Conservation (phyloP, 1,140 invertebrate species). For the Neuroterus valhalla region DNA sequence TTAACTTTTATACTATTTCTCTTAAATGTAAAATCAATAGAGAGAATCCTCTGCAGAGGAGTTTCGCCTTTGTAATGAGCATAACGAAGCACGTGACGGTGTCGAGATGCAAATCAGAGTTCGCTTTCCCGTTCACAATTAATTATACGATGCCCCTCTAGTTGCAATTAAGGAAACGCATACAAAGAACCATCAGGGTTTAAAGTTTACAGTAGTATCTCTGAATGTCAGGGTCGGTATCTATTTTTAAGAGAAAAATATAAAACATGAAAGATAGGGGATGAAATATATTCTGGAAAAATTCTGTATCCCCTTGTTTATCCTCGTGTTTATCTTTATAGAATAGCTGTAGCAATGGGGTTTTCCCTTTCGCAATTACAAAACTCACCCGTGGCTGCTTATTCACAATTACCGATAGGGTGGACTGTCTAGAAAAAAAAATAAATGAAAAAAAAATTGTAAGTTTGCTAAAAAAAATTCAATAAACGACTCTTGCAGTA, state of each 20-base stretch:
- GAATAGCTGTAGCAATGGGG: conserved; percentile 38
- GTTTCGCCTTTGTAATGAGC: not conserved
- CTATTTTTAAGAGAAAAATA: conserved; percentile 44
- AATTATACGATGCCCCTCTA: conserved; percentile 53
- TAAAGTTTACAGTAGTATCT: conserved; percentile 31
- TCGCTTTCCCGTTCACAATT: conserved; percentile 39
- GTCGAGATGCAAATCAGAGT: conserved; percentile 13
- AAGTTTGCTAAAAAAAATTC: conserved; percentile 29
- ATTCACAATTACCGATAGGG: not conserved
- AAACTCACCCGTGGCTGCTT: conserved; percentile 48
- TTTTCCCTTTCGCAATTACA: conserved; percentile 54
- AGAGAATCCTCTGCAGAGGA: not conserved
- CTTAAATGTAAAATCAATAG: not conserved
- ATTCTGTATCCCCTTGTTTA: conserved; percentile 51
- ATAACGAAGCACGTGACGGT: not conserved
- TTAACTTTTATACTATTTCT: not conserved
- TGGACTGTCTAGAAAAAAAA: not conserved
- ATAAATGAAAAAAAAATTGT: conserved; percentile 16
- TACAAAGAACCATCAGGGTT: conserved; percentile 35
- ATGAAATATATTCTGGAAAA: conserved; percentile 42
- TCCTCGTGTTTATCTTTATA: too few relatives aligned
- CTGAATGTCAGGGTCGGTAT: conserved; percentile 58
- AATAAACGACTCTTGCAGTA: not conserved
- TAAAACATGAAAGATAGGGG: conserved; percentile 27
- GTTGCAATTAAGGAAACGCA: conserved; percentile 55